Base-by-base conservation (phyloP, 2,888 invertebrate species). In the Drosophila cracens region DNA sequence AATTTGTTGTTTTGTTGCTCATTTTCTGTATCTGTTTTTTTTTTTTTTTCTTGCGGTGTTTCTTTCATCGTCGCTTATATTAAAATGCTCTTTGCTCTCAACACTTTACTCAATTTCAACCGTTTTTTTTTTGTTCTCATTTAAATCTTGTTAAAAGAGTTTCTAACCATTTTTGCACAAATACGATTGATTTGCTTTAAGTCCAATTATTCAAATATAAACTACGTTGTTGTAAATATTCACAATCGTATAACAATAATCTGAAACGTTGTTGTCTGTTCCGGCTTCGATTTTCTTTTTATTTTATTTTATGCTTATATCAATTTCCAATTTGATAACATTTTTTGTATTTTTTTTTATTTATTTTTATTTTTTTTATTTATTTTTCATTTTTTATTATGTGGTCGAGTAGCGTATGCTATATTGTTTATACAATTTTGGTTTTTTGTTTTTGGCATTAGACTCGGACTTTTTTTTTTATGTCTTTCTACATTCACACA, bases 51-150 rank as follows among this genome's bases (percentile, higher is more conserved):
- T 56, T 13, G 58, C 27, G 52, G 38, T 31, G 75, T 65, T 81
- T n/a, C 56, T 33, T 71, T 68, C 69, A 63, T 62, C 62, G 80
- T 79, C 76, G 79, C 76, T 57, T 70, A 75, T 79, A 79, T 59
- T 54, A 56, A 53, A 76, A 72, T 62, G 69, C 70, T 79, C 61
- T 70, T 73, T 69, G 53, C 66, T 48, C 56, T 57, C 64, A 76
- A 68, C 73, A 77, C 77, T 79, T 78, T 70, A 27, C 80, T 60
- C 59, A 58, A 70, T 76, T 84, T 62, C 66, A 33, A 6, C 27
- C 48, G 33, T 49, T 57, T 51, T 27, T 40, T n/a, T 31, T 4
- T 31, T 7, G 31, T 13, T 57, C 21, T 8, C 7, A 16, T 21
- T 16, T 16, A 0, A 21, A 7, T 25, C 7, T 34, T 6, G 21